Evolutionary conservation across 2,113 vertebrate genomes (phyloP), one percentile per base, ranked within the genome.

Genomic region (Prinia subflava): DNA sequence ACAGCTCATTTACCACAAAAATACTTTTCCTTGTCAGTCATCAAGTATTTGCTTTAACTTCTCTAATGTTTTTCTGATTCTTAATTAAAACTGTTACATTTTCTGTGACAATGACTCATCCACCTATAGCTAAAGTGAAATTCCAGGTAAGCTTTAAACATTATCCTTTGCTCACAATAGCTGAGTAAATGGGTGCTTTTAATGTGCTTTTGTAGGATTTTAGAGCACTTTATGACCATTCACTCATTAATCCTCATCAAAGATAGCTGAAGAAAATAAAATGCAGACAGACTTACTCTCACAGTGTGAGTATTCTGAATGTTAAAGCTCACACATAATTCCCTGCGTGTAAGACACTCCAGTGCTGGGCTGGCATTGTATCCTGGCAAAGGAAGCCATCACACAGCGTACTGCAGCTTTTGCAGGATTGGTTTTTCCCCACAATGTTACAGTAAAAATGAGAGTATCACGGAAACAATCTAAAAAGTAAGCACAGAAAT

Each of bases 211-310:
- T 28, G 27, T 86, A 62, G 94, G 82, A 85, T 94, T 91, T 90
- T 59, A 49, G 47, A 91, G 85, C 64, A 39, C 85, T 94, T 94
- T 67, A 74, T 77, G 65, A 25, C 69, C 76, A 83, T 90, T 90
- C 37, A 91, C 75, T 87, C 79, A 75, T 83, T 95, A 96, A 96
- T 92, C 93, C 70, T 91, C 88, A 42, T 80, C 78, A 79, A 62
- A 83, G 87, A 62, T 82, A 60, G n/a, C 64, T 86, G 85, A 90
- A 55, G 35, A 83, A 87, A 90, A 73, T 83, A 77, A 91, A 83
- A 83, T 10, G 28, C 21, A 93, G 47, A 46, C 6, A 2, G 47
- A n/a, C 15, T 68, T 68, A 52, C 6, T 89, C 63, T 94, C 68
- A 22, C 19, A 27, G 47, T 46, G 63, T 81, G 56, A 41, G 80